Conservation (phyloP, 2,113 vertebrate genomes). For the Rutilus rutilus region DNA sequence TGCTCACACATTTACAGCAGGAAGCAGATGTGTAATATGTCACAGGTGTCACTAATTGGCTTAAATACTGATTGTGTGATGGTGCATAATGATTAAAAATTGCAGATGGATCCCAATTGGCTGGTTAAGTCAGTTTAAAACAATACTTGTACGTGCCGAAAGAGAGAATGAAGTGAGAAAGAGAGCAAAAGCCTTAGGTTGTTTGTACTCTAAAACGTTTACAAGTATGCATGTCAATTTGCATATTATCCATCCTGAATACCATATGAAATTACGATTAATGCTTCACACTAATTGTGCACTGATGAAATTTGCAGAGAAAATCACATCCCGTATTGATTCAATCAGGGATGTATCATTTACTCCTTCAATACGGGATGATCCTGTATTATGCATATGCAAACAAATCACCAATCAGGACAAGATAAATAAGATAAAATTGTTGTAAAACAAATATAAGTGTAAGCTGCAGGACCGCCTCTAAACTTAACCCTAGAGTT, state of each 20-base stretch:
- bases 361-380: not conserved
- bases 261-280: constrained; percentile 4
- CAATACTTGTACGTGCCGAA: not conserved
- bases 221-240: not conserved
- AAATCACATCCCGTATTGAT: not conserved
- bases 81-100: constrained; percentile 21
- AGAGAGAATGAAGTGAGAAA: constrained; percentile 2
- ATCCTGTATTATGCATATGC: not conserved
- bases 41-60: constrained; percentile 26
- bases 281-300: not conserved
- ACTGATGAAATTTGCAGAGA: not conserved
- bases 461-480: not conserved
- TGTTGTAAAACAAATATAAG: not conserved
- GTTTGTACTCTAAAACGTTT: not conserved
- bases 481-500: too few species aligned
- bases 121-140: constrained; percentile 10
- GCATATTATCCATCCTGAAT: not conserved
- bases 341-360: not conserved
- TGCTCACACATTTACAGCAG: not conserved
- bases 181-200: not conserved
- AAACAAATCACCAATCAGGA: not conserved
- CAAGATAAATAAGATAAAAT: not conserved
- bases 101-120: constrained; percentile 12
- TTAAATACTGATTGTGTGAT: constrained; percentile 34
- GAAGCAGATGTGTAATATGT: constrained; percentile 11